These are phyloP conservation scores for Brachionus rotundiformis DNA, from an alignment of 1,140 invertebrate genomes.

Conservation along the genomic window DNA sequence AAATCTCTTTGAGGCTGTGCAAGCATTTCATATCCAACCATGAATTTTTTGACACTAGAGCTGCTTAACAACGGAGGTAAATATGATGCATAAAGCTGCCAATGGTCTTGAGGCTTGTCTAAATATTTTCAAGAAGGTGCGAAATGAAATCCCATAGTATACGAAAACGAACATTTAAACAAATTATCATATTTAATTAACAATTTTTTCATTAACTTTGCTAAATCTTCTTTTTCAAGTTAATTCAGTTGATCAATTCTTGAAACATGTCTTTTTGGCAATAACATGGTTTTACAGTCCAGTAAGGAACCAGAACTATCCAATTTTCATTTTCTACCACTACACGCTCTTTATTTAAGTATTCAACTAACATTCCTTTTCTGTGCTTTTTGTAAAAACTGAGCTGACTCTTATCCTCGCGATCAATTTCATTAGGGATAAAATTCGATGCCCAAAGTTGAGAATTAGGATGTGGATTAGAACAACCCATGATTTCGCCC, in stretches of 20 bases:
- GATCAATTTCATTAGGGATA: constrained; percentile 80
- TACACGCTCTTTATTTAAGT: constrained; percentile 78
- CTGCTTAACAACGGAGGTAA: constrained; percentile 88
- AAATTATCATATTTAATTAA: constrained; percentile 93
- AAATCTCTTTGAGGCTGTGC: constrained; percentile 87
- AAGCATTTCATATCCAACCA: constrained; percentile 93
- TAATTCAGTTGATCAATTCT: constrained; percentile 68
- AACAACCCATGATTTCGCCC: constrained; percentile 94
- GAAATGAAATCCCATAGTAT: constrained; percentile 98
- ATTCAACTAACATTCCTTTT: constrained; percentile 77
- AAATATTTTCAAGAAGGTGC: constrained; percentile 79
- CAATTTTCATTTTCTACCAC: constrained; percentile 81
- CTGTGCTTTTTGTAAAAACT: constrained; percentile 77
- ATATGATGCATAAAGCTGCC: constrained; percentile 91
- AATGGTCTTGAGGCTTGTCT: constrained; percentile 73
- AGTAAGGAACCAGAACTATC: constrained; percentile 89
- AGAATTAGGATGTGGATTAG: constrained; percentile 95
- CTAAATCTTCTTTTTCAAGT: constrained; percentile 68
- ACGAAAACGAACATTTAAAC: constrained; percentile 90
- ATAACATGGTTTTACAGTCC: constrained; percentile 89
- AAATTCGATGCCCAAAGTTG: constrained; percentile 91
- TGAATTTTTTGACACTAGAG: constrained; percentile 90
- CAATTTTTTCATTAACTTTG: constrained; percentile 78
- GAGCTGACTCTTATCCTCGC: constrained; percentile 76
- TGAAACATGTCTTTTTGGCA: constrained; percentile 76